Evolutionary conservation across 2,888 invertebrate genomes (phyloP), one percentile per base, ranked within the genome.

Genomic region (Dryadula phaetusa): DNA sequence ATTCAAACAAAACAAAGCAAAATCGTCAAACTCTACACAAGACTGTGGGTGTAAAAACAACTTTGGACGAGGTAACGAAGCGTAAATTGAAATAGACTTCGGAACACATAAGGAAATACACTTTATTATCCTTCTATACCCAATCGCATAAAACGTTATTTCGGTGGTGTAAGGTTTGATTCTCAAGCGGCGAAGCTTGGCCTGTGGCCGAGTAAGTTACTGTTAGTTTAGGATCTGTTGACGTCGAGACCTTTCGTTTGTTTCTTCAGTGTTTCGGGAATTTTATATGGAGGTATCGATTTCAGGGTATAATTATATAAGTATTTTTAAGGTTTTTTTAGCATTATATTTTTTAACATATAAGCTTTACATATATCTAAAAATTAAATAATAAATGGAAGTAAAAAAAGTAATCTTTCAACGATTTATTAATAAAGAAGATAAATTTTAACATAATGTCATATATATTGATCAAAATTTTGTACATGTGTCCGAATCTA

Each of bases 171-270:
- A 83, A 71, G 72, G 77, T 77, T 72, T 42, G 74, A 69, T 32
- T 62, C 66, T 20, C 8, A 7, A 1, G 40, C 52, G 68, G 69
- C 37, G 18, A 8, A n/a, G 7, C n/a, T 14, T 2, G 22, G n/a
- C 3, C 1, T 37, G 54, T 4, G 54, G 54, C n/a, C 8, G 22
- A 40, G 20, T 72, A 75, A 70, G 72, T 76, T 77, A 74, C 66
- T 80, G 79, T 82, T 81, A 76, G 80, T 76, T 80, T 79, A 81
- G 82, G 83, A 79, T 82, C 75, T 73, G 77, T 75, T 74, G 75
- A 77, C 78, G 77, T 73, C 70, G 63, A 52, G n/a, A 32, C 62
- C 44, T 46, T 49, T 37, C 44, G 61, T 47, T 40, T 62, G 67
- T 70, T 71, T 65, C 61, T 70, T 70, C 53, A 32, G 56, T 49